A percentile compares a stretch with the other conserved stretches of the same genome.
Evolutionary conservation across 2,113 vertebrate genomes (phyloP).

Genomic region (Silurus asotus): DNA sequence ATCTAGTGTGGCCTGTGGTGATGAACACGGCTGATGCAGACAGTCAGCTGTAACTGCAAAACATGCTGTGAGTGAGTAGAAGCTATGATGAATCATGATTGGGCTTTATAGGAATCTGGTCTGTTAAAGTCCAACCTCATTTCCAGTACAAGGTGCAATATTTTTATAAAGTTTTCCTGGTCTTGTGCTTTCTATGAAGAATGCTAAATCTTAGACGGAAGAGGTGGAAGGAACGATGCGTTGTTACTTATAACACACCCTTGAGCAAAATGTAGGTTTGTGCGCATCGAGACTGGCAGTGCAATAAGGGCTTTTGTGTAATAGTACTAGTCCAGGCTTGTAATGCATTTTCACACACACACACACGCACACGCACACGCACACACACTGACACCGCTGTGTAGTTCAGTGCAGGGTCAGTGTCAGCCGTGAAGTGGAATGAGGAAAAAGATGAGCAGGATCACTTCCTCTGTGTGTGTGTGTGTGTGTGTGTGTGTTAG

Average conservation of each 20-base stretch:
- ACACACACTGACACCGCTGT: background rate
- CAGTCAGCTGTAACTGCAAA: background rate
- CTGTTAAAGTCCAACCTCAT: background rate
- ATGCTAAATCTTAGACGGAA: background rate
- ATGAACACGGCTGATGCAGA: background rate
- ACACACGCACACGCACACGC: background rate
- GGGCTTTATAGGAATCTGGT: background rate
- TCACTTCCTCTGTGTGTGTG: conserved; percentile 8
- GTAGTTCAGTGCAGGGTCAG: background rate
- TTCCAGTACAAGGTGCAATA: background rate
- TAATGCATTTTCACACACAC: background rate
- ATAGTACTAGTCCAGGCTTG: background rate
- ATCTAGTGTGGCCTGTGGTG: background rate
- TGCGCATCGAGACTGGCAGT: background rate
- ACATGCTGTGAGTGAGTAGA: background rate
- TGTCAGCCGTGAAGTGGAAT: background rate
- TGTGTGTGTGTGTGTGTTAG: conserved; percentile 15
- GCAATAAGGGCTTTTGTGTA: background rate
- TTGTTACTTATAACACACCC: background rate
- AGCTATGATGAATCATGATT: background rate
- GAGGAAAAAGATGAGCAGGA: conserved; percentile 7
- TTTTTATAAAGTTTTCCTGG: background rate
- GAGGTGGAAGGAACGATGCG: background rate
- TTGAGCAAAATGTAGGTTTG: conserved; percentile 9
- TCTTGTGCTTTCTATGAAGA: background rate